Conservation (phyloP, 2,113 vertebrate genomes). For the Ia io region DNA sequence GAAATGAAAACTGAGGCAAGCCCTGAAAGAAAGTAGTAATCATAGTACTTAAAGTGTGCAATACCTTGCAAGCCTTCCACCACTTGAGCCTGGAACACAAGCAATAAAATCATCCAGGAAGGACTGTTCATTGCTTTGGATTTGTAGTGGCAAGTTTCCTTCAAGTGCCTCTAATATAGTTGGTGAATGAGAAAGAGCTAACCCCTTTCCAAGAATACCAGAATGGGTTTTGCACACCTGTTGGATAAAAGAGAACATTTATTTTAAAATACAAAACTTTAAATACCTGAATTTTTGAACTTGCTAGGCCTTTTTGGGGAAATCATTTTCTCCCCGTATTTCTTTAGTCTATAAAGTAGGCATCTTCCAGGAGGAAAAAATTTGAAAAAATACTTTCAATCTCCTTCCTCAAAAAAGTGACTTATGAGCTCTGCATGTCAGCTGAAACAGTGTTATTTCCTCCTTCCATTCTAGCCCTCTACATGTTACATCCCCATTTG, state of each 20-base stretch:
- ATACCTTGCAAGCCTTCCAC: constrained; percentile 96
- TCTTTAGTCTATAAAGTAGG: background rate
- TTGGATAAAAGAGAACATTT: constrained; percentile 36
- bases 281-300: background rate
- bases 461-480: background rate
- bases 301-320: background rate
- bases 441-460: background rate
- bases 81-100: constrained; percentile 95
- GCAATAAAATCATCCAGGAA: constrained; percentile 99
- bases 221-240: constrained; percentile 97
- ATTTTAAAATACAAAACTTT: constrained; percentile 22
- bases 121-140: constrained; percentile 98
- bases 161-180: constrained; percentile 97
- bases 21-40: background rate
- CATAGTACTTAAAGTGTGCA: background rate
- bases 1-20: background rate
- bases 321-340: background rate
- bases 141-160: constrained; percentile 94
- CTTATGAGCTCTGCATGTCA: background rate
- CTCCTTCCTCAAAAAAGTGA: background rate
- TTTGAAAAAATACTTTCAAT: background rate
- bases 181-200: constrained; percentile 96
- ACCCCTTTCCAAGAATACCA: constrained; percentile 96
- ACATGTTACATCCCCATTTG: background rate
- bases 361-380: background rate